Conservation (phyloP, 2,113 vertebrate species). For the Choloepus hoffmanni region DNA sequence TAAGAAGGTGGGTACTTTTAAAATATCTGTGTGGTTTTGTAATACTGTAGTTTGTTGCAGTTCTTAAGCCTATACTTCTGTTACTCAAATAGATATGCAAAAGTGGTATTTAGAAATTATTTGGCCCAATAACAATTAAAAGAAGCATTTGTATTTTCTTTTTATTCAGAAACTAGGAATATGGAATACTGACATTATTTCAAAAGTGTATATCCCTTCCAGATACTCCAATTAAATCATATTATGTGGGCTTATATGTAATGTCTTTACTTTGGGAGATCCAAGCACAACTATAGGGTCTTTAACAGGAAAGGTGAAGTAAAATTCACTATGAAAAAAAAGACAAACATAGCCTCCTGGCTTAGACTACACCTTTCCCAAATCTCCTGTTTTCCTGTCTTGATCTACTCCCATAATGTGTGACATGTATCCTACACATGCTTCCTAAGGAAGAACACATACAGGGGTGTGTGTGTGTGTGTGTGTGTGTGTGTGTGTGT, state of each 20-base stretch:
- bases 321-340: conserved; percentile 32
- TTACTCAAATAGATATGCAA: conserved; percentile 15
- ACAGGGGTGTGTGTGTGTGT: background rate
- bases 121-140: background rate
- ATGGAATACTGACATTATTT: background rate
- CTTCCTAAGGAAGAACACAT: background rate
- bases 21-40: background rate
- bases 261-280: conserved; percentile 17
- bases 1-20: background rate
- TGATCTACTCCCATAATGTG: background rate
- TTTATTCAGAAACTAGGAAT: conserved; percentile 60
- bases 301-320: background rate
- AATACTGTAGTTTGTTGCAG: conserved; percentile 1
- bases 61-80: background rate
- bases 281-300: background rate
- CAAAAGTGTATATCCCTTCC: background rate
- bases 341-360: background rate
- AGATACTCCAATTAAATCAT: background rate
- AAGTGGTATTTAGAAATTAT: conserved; percentile 29
- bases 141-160: conserved; percentile 38
- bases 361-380: background rate
- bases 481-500: too few species aligned
- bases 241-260: background rate
- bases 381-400: background rate
- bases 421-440: background rate